Percentiles rank a stretch among this genome's conserved stretches.
phyloP scores from a whole-genome alignment of 2,113 vertebrate species.

The Passer domesticus region DNA sequence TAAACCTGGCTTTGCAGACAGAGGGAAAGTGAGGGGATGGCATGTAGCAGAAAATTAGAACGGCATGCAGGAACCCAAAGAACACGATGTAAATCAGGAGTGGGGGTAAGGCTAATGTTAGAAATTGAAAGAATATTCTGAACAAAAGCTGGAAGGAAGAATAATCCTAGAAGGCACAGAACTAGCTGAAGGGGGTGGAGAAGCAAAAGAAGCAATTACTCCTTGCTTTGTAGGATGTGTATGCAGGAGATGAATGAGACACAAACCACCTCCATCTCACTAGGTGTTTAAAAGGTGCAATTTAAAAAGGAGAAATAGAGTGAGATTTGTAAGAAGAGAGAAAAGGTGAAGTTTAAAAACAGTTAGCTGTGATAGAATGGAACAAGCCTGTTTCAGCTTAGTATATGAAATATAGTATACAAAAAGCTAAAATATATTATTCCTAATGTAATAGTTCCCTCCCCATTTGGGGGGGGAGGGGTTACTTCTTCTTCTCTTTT shows the following conservation, averaged over 20 bases:
- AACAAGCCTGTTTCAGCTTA: not conserved
- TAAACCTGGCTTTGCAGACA: conserved; percentile 28
- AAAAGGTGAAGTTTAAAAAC: not conserved
- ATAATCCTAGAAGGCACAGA: not conserved
- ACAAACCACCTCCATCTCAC: not conserved
- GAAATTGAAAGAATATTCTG: not conserved
- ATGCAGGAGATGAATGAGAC: not conserved
- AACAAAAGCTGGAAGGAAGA: not conserved
- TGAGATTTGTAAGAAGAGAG: not conserved
- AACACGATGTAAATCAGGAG: not conserved
- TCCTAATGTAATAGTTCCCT: not conserved
- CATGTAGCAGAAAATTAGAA: conserved; percentile 46
- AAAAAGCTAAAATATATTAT: not conserved
- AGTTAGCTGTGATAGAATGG: not conserved
- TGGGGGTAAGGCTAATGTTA: not conserved
- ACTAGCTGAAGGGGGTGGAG: not conserved
- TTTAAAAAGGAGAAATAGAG: not conserved
- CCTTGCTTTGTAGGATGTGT: not conserved
- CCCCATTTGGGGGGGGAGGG: not conserved
- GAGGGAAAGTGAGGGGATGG: not conserved
- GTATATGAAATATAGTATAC: not conserved
- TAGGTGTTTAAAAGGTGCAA: not conserved
- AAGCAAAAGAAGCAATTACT: not conserved
- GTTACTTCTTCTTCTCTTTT: too few species aligned
- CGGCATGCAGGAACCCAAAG: conserved; percentile 10